Percentiles rank a stretch among this genome's conserved stretches.
phyloP scores from a whole-genome alignment of 2,113 vertebrate genomes.

The Elgaria multicarinata region DNA sequence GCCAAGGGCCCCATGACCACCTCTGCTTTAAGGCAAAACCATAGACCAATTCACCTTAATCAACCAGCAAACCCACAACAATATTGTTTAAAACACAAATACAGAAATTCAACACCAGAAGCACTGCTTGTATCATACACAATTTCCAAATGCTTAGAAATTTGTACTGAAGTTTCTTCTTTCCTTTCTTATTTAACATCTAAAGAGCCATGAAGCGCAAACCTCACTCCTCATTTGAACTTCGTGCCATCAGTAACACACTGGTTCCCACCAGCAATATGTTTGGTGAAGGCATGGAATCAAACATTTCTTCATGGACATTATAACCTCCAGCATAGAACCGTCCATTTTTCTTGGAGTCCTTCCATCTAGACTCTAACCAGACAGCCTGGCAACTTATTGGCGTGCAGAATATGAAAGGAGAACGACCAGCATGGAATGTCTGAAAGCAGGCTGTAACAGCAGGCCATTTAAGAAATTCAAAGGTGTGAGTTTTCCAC shows the following conservation, averaged over 20 bases:
- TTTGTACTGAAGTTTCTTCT: neutral
- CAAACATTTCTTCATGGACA: neutral
- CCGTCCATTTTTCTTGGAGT: slow-evolving; percentile 32
- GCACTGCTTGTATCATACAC: neutral
- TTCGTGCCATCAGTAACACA: neutral
- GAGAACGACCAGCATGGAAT: neutral
- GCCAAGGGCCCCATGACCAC: too few relatives aligned
- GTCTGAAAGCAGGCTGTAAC: slow-evolving; percentile 10
- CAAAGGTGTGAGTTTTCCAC: slow-evolving; percentile 33
- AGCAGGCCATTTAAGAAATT: slow-evolving; percentile 11
- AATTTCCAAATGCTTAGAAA: neutral
- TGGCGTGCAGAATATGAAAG: slow-evolving; percentile 19
- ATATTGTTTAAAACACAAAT: neutral
- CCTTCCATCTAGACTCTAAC: slow-evolving; percentile 14
- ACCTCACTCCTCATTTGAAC: neutral
- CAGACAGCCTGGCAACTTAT: slow-evolving; percentile 30
- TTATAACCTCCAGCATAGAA: neutral
- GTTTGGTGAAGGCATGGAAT: neutral
- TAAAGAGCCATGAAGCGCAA: neutral
- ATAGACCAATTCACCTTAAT: too few relatives aligned
- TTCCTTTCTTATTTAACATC: neutral
- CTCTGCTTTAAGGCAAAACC: too few relatives aligned
- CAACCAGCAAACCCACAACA: neutral
- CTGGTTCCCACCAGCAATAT: neutral
- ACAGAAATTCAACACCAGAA: neutral